Percentiles rank a stretch among this genome's conserved stretches.
Conservation (phyloP, 2,113 vertebrate genomes). For the Emydura subglobosa region DNA sequence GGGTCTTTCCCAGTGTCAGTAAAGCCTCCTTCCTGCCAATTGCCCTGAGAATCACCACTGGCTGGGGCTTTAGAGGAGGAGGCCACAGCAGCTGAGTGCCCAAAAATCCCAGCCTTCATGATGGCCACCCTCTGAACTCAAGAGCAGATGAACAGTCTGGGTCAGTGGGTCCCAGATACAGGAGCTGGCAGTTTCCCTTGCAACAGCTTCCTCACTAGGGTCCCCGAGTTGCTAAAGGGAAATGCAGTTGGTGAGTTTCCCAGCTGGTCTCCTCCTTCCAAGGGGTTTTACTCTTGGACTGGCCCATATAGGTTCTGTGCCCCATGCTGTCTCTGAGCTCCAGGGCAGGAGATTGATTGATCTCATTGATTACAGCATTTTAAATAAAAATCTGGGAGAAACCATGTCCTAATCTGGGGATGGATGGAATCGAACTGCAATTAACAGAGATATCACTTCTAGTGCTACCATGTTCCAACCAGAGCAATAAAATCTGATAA, state of each 20-base stretch:
- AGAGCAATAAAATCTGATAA: background rate
- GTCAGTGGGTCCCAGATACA: background rate
- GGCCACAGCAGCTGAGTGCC: background rate
- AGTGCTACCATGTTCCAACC: background rate
- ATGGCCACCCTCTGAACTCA: background rate
- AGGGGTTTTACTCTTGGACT: background rate
- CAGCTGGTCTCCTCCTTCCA: background rate
- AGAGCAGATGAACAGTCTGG: background rate
- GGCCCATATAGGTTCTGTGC: background rate
- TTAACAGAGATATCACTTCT: background rate
- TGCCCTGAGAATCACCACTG: background rate
- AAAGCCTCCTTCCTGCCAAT: background rate
- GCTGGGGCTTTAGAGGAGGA: background rate
- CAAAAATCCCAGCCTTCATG: background rate
- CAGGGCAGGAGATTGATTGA: background rate
- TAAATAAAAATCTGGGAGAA: background rate
- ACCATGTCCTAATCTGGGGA: background rate
- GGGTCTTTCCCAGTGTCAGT: background rate
- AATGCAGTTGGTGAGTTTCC: background rate
- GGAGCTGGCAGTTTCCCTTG: background rate
- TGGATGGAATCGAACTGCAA: background rate
- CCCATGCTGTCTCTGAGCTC: background rate
- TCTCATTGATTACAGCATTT: background rate
- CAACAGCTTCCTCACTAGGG: background rate
- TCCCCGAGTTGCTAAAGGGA: background rate